phyloP scores from a whole-genome alignment of 92 coral and sea anemone species.

The Paragorgia papillata region DNA sequence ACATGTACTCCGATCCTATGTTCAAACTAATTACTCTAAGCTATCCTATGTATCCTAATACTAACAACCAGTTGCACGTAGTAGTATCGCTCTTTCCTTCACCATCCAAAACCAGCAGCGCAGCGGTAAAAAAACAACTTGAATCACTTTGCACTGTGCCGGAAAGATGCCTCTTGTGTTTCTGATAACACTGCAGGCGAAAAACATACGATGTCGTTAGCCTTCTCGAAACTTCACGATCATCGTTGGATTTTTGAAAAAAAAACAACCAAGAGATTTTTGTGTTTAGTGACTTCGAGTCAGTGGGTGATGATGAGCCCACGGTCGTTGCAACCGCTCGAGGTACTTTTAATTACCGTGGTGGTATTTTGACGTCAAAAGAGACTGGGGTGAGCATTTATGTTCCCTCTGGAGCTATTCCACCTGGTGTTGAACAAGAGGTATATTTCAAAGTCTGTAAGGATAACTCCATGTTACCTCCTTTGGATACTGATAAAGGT shows the following conservation, averaged over 20 bases:
- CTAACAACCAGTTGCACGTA: too few species aligned
- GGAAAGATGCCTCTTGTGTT: constrained; percentile 35
- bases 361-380: constrained; percentile 89
- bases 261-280: constrained; percentile 38
- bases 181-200: not conserved
- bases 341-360: constrained; percentile 88
- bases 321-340: constrained; percentile 99
- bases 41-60: too few species aligned
- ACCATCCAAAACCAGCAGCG: too few species aligned
- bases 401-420: constrained; percentile 96
- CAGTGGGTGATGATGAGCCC: constrained; percentile 82
- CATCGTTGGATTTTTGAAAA: not conserved
- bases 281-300: constrained; percentile 87
- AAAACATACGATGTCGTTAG: constrained; percentile 3
- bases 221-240: not conserved
- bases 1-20: too few species aligned
- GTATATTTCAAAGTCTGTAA: constrained; percentile 98
- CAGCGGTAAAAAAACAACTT: not conserved
- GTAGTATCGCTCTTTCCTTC: too few species aligned
- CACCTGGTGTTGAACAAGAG: constrained; percentile 86
- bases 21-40: too few species aligned
- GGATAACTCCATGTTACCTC: constrained; percentile 95
- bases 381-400: constrained; percentile 97
- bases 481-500: constrained; percentile 96
- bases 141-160: constrained; percentile 49